Evolutionary conservation across 2,888 invertebrate species (phyloP), one percentile per base, ranked within the genome.

Genomic region (Lochmaea capreae): DNA sequence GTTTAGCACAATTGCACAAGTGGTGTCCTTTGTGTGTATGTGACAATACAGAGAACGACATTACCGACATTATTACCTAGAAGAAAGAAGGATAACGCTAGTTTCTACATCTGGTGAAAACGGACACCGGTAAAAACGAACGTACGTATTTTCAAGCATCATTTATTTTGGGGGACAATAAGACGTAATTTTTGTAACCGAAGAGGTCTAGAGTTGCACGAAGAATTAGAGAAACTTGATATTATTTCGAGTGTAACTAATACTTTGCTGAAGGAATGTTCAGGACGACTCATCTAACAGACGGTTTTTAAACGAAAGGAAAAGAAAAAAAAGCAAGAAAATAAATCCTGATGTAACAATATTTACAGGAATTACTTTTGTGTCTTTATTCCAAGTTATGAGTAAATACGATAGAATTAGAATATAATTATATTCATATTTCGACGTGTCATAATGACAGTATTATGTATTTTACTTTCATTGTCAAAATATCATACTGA

Each of bases 61-160:
- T 46, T 57, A 57, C 58, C 14, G 43, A 67, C 58, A 58, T 46
- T 43, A 68, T 61, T 68, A n/a, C 57, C 54, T n/a, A 67, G 46
- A 67, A 33, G 10, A 68, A 68, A 68, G 78, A 70, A 76, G 78
- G 72, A 76, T 73, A 76, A 76, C 73, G 77, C 49, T 42, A 78
- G 81, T 84, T 84, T 83, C 83, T 83, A 81, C 84, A 84, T 84
- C 83, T 84, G 85, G 81, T 82, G 84, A 82, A 84, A 84, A 78
- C 80, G 80, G 83, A 85, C 83, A 85, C 84, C 78, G 74, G 75
- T 61, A 68, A 72, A 62, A 73, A 65, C 65, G 75, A 71, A 65
- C 61, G 63, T 57, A 52, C 62, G 62, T 75, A 69, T 72, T 70
- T 75, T 74, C 76, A 61, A 75, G 69, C 72, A 68, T 74, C 71